Base-by-base conservation (phyloP, 2,113 vertebrate species). In the Phoenicopterus ruber region DNA sequence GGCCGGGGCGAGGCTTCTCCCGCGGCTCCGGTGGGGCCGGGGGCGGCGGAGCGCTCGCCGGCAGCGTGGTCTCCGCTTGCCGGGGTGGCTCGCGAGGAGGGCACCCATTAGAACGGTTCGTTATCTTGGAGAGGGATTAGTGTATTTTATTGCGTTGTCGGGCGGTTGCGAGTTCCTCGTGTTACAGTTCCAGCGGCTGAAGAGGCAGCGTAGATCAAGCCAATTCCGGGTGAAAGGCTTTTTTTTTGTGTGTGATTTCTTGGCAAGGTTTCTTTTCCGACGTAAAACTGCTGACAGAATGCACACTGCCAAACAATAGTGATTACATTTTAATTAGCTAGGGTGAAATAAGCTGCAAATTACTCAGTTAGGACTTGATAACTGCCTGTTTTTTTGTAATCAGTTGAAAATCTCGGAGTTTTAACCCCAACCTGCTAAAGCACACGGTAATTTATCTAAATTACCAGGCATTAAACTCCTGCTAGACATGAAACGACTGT, bases 251-350 rank as follows among this genome's bases (percentile, higher is more conserved):
- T 91, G 46, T 90, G 72, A 91, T 94, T 94, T 95, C 88, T 97
- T 97, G 97, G 97, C 97, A 92, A 84, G 88, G 32, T 96, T 95
- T 96, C 93, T 95, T 93, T 91, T 88, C 81, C 29, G 52, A 90
- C 12, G 19, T 96, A 86, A 96, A 98, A 97, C 92, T 96, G 98
- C 97, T 97, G 97, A 97, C 97, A 96, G 96, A 94, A 94, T 86
- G 59, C 95, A 84, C 76, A 29, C 91, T 92, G 93, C 95, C 94
- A 92, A 95, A 96, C 89, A 97, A 93, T 96, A 91, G 73, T 92
- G 94, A 97, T 98, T 97, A 97, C 96, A 52, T 97, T 98, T 98
- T 98, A 98, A 98, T 98, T 98, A 98, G 86, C 94, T 65, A 32
- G 94, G 81, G 91, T 74, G 74, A 94, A 95, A 94, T 88, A 96